Base-by-base conservation (phyloP, 2,113 vertebrate species). In the Oncorhynchus nerka region DNA sequence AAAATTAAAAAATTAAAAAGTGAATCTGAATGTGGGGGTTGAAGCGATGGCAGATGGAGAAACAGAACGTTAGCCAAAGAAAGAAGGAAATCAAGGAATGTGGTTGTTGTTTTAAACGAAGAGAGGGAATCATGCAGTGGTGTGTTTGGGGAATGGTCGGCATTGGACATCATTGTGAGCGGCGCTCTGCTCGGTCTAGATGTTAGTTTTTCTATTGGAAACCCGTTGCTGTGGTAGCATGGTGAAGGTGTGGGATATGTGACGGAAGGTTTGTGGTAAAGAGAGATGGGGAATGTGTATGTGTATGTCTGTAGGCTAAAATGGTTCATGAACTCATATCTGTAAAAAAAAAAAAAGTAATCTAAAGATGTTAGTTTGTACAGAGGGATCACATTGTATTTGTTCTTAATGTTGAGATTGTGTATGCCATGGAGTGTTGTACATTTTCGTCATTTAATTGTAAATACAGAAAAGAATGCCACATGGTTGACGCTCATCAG, bases 301-400 rank as follows among this genome's bases (percentile, higher is more conserved):
- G 86, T 88, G 88, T 88, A 93, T 91, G 93, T 97, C 84, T 76
- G 4, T 75, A 95, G 94, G 95, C 94, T 94, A 95, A 94, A 96
- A 94, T 85, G 77, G 86, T 91, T 89, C 82, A 90, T 90, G 88
- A 92, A 89, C 93, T 94, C 90, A 89, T 90, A 81, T 81, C 92
- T 95, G 92, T 94, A 91, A 94, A 1, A 62, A 2, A 68, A 39
- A 24, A 19, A 74, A 70, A 67, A 78, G 92, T 95, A 66, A 94
- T 95, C 92, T 93, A 92, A 94, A 93, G 93, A 93, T 90, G 91
- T 96, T 96, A 95, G 95, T 95, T 94, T 98, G 95, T 98, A 97
- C 96, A 96, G 95, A 95, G 92, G 94, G 92, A 94, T 91, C 80
- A 83, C 88, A 92, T 89, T 92, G 93, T 95, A 94, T 95, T 93